Percentiles rank a stretch among this genome's conserved stretches.
These are phyloP conservation scores for Pteropus rufus DNA, from an alignment of 2,797 vertebrate genomes.

Conservation along the genomic window DNA sequence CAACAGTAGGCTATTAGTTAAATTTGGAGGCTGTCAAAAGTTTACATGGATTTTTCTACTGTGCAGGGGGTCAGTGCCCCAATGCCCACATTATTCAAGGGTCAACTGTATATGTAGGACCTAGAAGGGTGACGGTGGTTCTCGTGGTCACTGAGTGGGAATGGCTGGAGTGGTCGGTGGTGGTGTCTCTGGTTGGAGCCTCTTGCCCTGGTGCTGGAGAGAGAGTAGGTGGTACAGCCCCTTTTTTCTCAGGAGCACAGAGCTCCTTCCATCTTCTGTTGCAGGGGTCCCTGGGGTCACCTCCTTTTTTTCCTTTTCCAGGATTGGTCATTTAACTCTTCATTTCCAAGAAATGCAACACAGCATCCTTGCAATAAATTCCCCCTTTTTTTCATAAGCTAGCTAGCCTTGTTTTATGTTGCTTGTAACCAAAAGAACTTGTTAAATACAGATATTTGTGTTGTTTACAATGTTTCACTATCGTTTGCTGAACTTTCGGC, in stretches of 20 bases:
- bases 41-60: background rate
- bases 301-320: background rate
- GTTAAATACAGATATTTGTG: background rate
- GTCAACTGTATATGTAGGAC: background rate
- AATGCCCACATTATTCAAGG: background rate
- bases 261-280: background rate
- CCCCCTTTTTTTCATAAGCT: background rate
- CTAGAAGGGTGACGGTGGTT: background rate
- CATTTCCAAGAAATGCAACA: background rate
- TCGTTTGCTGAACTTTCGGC: background rate
- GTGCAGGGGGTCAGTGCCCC: background rate
- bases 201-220: background rate
- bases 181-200: background rate
- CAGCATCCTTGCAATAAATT: background rate
- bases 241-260: background rate
- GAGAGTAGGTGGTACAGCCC: background rate
- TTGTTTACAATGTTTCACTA: background rate
- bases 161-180: fast-evolving
- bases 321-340: background rate
- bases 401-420: background rate
- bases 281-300: fast-evolving
- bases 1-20: background rate
- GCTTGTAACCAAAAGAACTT: background rate
- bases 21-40: background rate
- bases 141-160: too few relatives aligned